These are phyloP conservation scores for Cyrtodaria siliqua DNA, from an alignment of 2,888 invertebrate genomes.

Conservation along the genomic window DNA sequence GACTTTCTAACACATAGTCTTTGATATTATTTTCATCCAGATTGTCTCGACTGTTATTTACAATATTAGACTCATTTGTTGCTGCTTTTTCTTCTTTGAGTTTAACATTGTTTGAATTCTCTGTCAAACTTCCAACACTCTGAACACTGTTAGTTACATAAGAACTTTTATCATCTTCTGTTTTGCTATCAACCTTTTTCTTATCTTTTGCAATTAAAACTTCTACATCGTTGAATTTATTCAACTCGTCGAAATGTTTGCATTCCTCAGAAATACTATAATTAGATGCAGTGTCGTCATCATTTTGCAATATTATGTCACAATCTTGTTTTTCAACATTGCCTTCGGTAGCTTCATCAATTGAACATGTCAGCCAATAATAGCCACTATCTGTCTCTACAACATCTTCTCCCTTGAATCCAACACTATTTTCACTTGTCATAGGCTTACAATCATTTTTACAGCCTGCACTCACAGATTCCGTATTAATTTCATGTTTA, in stretches of 20 bases:
- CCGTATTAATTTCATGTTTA: background rate
- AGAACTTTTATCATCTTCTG: background rate
- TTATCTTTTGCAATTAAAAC: too few species aligned
- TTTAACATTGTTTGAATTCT: too few species aligned
- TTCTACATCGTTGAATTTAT: background rate
- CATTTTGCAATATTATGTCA: background rate
- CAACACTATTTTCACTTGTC: background rate
- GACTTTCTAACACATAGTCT: background rate
- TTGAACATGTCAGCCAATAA: slow-evolving; percentile 52
- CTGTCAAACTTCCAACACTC: background rate
- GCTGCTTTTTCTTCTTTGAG: background rate
- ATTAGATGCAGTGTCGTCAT: background rate
- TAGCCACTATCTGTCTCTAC: slow-evolving; percentile 53
- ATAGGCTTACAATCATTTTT: background rate
- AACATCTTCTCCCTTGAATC: slow-evolving; percentile 15
- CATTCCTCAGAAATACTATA: slow-evolving; percentile 3
- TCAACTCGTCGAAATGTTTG: too few species aligned
- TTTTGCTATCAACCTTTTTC: background rate
- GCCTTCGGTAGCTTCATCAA: slow-evolving; percentile 23
- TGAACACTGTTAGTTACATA: background rate
- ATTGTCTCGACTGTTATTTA: too few species aligned
- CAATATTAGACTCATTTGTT: background rate
- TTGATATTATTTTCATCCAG: background rate
- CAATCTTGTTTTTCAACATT: background rate
- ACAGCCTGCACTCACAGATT: background rate